These are phyloP conservation scores for Zonotrichia albicollis DNA, from an alignment of 2,797 vertebrate genomes.

Conservation along the genomic window DNA sequence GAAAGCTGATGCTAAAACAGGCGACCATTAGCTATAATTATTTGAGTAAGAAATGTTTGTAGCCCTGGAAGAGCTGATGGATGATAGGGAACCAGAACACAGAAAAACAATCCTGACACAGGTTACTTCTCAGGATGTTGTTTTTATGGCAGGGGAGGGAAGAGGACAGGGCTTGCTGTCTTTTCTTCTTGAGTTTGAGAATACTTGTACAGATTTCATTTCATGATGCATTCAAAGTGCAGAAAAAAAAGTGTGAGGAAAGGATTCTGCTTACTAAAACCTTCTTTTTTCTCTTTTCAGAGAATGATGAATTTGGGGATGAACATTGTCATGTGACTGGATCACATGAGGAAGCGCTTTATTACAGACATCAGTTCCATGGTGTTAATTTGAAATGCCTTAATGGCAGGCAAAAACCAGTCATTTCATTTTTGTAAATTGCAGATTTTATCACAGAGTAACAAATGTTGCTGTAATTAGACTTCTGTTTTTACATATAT, in stretches of 20 bases:
- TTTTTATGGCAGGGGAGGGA: background rate
- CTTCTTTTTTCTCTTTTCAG: constrained; percentile 78
- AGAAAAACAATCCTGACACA: background rate
- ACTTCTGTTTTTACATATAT: constrained; percentile 80
- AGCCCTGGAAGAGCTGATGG: background rate
- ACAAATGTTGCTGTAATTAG: constrained; percentile 87
- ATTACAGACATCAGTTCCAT: constrained; percentile 97
- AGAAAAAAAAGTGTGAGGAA: background rate
- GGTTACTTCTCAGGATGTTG: background rate
- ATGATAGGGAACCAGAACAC: background rate
- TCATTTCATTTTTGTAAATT: constrained; percentile 92
- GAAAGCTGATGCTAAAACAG: background rate
- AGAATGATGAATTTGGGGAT: constrained; percentile 86
- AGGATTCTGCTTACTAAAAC: constrained; percentile 29
- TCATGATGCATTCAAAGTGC: background rate
- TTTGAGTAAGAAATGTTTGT: background rate
- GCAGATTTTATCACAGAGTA: constrained; percentile 91
- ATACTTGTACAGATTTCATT: background rate
- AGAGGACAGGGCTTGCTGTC: background rate
- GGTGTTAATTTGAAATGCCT: constrained; percentile 96
- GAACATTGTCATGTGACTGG: constrained; percentile 87
- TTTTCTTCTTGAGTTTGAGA: background rate
- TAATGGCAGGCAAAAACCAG: constrained; percentile 92
- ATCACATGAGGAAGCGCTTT: constrained; percentile 91
- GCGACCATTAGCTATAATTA: background rate